Evolutionary conservation across 2,797 vertebrate genomes (phyloP).

Genomic region (Gallinago nigripennis): DNA sequence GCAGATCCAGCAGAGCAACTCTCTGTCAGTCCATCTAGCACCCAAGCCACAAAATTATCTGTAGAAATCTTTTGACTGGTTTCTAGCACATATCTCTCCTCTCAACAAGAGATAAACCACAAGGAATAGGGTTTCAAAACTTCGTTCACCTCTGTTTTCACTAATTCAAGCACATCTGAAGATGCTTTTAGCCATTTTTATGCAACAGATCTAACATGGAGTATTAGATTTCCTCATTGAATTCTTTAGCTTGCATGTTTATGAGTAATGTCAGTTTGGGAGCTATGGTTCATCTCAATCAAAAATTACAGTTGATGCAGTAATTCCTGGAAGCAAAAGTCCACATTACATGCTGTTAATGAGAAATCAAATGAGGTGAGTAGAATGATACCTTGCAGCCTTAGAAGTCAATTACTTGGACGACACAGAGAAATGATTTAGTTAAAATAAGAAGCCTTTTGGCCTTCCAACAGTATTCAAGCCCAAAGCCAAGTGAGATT

Average conservation of each 20-base stretch:
- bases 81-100: neutral
- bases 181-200: neutral
- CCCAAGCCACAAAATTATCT: neutral
- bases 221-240: neutral
- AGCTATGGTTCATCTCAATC: neutral
- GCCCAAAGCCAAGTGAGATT: neutral
- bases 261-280: neutral
- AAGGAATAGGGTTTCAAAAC: neutral
- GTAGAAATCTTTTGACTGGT: neutral
- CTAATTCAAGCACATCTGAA: neutral
- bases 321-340: neutral
- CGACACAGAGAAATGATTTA: neutral
- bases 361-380: conserved; percentile 7
- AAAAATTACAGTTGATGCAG: neutral
- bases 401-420: neutral
- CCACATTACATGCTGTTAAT: neutral
- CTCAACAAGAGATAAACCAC: neutral
- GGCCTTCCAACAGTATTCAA: neutral
- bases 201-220: neutral
- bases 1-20: neutral
- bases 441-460: neutral
- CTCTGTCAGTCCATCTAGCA: neutral
- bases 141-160: neutral
- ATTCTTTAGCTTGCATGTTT: neutral
- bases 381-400: neutral